Conservation (phyloP, 2,113 vertebrate species). For the Cephalophus harveyi region DNA sequence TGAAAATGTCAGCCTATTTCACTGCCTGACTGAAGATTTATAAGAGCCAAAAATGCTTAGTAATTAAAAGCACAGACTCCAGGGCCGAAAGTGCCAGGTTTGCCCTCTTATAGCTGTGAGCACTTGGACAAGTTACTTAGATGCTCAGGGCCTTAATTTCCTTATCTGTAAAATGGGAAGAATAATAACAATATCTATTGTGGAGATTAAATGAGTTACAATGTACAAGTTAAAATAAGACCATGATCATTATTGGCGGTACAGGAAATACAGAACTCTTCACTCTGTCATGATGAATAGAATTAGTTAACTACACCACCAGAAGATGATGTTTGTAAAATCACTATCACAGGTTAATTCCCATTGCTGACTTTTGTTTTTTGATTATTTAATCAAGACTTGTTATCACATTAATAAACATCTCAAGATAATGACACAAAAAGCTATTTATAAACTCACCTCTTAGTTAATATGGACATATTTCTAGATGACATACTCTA, state of each 20-base stretch:
- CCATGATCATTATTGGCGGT: not conserved
- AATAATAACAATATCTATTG: not conserved
- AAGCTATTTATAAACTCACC: not conserved
- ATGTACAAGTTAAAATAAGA: not conserved
- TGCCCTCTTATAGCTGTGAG: not conserved
- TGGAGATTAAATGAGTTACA: not conserved
- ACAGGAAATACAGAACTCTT: not conserved
- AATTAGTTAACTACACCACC: not conserved
- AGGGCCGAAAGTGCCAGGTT: not conserved
- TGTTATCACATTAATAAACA: not conserved
- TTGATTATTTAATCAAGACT: not conserved
- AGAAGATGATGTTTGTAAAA: not conserved
- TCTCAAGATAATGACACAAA: not conserved
- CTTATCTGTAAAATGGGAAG: not conserved
- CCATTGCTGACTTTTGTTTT: not conserved
- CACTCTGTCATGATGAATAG: not conserved
- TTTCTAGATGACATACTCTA: not conserved
- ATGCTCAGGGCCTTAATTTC: not conserved
- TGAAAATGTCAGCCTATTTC: not conserved
- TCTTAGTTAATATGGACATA: not conserved
- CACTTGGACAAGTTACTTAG: not conserved
- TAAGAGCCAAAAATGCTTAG: not conserved
- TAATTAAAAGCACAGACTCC: not conserved
- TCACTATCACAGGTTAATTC: not conserved
- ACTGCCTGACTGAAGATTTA: not conserved